Conservation (phyloP, 2,888 invertebrate genomes). For the Lasioglossum zephyrum region DNA sequence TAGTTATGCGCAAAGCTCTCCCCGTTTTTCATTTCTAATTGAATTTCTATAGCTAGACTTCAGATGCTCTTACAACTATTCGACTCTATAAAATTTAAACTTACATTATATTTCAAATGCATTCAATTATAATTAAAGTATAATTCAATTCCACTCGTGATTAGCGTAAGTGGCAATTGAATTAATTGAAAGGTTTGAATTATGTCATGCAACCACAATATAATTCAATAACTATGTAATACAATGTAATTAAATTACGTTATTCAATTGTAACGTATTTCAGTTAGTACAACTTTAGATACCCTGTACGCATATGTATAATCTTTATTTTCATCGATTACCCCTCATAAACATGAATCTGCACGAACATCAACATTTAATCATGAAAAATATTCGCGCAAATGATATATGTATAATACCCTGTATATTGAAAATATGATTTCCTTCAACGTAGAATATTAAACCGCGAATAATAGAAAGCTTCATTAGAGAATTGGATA, state of each 20-base stretch:
- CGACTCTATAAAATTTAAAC: background rate
- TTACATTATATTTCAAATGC: background rate
- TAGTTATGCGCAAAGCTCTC: background rate
- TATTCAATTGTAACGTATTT: too few species aligned
- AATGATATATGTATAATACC: background rate
- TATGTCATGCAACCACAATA: background rate
- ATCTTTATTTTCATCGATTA: background rate
- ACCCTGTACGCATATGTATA: too few species aligned
- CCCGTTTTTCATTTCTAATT: background rate
- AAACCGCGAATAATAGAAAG: background rate
- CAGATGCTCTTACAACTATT: background rate
- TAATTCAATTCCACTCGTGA: too few species aligned
- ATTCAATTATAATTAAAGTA: background rate
- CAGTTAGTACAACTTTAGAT: too few species aligned
- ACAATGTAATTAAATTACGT: background rate
- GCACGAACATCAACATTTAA: background rate
- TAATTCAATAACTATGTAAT: background rate
- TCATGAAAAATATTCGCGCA: background rate
- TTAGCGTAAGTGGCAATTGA: background rate
- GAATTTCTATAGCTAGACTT: background rate
- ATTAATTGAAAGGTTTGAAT: background rate
- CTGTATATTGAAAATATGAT: background rate
- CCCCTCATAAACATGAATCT: background rate
- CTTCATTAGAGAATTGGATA: background rate
- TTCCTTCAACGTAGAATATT: background rate